Conservation (phyloP, 1,140 invertebrate genomes). For the Pristionchus pacificus region DNA sequence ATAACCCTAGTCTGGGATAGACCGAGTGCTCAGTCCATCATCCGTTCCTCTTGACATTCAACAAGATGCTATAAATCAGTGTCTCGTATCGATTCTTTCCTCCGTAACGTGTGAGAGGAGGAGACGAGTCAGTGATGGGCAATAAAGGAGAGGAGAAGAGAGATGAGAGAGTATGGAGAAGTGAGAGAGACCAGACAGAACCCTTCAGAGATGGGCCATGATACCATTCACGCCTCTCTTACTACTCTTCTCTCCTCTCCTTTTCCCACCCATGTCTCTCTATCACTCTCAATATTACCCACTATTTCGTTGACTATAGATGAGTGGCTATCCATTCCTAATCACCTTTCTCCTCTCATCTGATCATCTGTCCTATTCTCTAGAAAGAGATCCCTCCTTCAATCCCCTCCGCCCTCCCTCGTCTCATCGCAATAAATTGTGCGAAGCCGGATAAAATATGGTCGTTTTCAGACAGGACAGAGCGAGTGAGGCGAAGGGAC, state of each 20-base stretch:
- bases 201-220: too few relatives aligned
- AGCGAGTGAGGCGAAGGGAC: too few relatives aligned
- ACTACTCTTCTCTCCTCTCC: background rate
- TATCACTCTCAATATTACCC: background rate
- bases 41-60: too few relatives aligned
- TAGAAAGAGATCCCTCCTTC: too few relatives aligned
- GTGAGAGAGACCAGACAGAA: background rate
- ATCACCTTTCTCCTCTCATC: background rate
- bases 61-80: too few relatives aligned
- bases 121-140: background rate
- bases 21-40: background rate
- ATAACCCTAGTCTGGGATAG: background rate
- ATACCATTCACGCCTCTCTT: background rate
- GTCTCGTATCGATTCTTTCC: background rate
- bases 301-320: too few relatives aligned
- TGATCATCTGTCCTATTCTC: background rate
- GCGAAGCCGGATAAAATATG: background rate
- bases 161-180: background rate
- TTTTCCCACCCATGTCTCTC: background rate
- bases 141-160: background rate
- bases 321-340: too few relatives aligned
- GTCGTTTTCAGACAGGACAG: too few relatives aligned
- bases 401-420: too few relatives aligned
- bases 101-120: background rate
- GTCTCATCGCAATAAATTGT: background rate